Evolutionary conservation across 2,113 vertebrate genomes (phyloP).

Genomic region (Tamias sibiricus): DNA sequence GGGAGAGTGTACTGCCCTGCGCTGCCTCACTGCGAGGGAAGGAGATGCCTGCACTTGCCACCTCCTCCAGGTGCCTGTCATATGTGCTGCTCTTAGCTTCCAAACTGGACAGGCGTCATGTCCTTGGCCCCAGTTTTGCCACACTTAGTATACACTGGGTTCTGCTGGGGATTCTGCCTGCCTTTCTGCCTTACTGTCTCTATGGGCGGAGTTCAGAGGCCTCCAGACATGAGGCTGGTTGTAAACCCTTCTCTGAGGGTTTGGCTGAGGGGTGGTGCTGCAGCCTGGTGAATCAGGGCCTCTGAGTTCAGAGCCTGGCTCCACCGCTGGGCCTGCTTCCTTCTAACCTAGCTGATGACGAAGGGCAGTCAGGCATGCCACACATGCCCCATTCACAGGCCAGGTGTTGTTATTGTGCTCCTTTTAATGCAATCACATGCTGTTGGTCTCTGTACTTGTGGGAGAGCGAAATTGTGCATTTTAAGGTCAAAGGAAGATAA

Average conservation of each 20-base stretch:
- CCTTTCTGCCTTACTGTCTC: neutral
- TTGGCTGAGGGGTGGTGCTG: neutral
- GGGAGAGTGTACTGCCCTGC: neutral
- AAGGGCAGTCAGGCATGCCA: neutral
- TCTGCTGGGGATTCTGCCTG: neutral
- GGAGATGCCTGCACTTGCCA: neutral
- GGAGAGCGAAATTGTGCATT: neutral
- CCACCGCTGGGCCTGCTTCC: neutral
- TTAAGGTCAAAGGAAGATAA: neutral
- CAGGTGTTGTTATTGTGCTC: accelerated
- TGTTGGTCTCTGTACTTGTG: neutral
- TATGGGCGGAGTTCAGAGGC: neutral
- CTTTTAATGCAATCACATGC: too few relatives aligned
- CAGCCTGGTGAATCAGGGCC: too few relatives aligned
- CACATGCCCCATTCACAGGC: too few relatives aligned
- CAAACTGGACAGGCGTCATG: accelerated
- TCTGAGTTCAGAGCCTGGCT: neutral
- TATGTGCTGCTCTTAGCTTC: neutral
- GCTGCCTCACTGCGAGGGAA: neutral
- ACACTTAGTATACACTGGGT: accelerated
- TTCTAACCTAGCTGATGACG: neutral
- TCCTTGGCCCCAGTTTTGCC: neutral
- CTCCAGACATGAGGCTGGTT: too few relatives aligned
- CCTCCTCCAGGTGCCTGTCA: too few relatives aligned
- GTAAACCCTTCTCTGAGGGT: accelerated